Percentiles rank a stretch among this genome's conserved stretches.
Conservation (phyloP, 2,888 invertebrate species). For the Drosophila maculinotata region DNA sequence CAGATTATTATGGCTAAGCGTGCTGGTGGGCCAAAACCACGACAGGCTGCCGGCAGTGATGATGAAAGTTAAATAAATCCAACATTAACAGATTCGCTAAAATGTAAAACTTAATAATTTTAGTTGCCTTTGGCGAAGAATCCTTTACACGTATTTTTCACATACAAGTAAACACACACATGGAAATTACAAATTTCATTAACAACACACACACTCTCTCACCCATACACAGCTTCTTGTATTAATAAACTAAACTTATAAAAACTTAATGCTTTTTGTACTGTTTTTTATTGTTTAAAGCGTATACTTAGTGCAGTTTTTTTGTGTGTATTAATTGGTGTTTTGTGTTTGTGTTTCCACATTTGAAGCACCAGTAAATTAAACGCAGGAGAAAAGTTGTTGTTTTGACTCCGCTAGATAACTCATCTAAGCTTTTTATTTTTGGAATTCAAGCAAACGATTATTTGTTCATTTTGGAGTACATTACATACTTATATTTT, state of each 20-base stretch:
- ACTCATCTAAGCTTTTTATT: slow-evolving; percentile 82
- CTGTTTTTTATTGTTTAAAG: neutral
- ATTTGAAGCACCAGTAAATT: slow-evolving; percentile 16
- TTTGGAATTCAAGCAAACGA: slow-evolving; percentile 83
- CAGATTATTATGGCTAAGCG: slow-evolving; percentile 99
- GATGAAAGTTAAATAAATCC: slow-evolving; percentile 88
- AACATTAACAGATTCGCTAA: slow-evolving; percentile 19
- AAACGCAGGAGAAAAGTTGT: slow-evolving; percentile 21
- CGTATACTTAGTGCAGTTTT: neutral
- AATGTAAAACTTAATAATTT: slow-evolving; percentile 40
- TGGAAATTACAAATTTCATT: slow-evolving; percentile 75
- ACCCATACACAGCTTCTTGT: slow-evolving; percentile 69
- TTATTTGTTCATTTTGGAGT: slow-evolving; percentile 64
- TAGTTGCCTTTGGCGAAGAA: slow-evolving; percentile 45
- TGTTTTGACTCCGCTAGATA: slow-evolving; percentile 80
- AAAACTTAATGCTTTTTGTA: slow-evolving; percentile 18
- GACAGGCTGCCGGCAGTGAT: slow-evolving; percentile 89
- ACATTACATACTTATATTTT: slow-evolving; percentile 75
- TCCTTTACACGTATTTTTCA: slow-evolving; percentile 52
- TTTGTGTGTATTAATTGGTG: too few relatives aligned
- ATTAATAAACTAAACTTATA: slow-evolving; percentile 75
- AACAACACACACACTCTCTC: slow-evolving; percentile 50
- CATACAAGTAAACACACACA: slow-evolving; percentile 35
- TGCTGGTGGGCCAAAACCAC: slow-evolving; percentile 97
- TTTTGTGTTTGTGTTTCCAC: neutral